These are phyloP conservation scores for Matsumyia berberina DNA, from an alignment of 2,888 invertebrate species.

Conservation along the genomic window DNA sequence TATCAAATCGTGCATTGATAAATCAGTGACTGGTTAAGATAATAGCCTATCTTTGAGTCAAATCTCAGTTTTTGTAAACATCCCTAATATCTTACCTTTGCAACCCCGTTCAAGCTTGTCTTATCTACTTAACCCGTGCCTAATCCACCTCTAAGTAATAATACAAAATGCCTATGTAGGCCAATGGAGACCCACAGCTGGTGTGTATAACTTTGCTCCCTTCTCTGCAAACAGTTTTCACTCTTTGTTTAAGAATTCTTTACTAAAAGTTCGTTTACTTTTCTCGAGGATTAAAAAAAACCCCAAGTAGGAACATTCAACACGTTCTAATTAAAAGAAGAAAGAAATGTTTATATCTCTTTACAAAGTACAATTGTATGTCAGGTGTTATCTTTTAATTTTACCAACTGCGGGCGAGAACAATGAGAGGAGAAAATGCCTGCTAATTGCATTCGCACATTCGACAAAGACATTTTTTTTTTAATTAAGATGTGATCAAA, in stretches of 20 bases:
- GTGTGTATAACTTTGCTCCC: too few relatives aligned
- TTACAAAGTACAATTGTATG: conserved; percentile 31
- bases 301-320: conserved; percentile 13
- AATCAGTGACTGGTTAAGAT: too few relatives aligned
- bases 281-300: background rate
- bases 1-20: too few relatives aligned
- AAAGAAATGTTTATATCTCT: conserved; percentile 16
- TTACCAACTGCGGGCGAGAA: conserved; percentile 34
- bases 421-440: conserved; percentile 31
- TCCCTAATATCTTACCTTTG: too few relatives aligned
- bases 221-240: too few relatives aligned
- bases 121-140: too few relatives aligned
- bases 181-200: too few relatives aligned
- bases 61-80: too few relatives aligned
- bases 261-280: background rate
- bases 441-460: conserved; percentile 57
- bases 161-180: too few relatives aligned
- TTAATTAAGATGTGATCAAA: conserved; percentile 60
- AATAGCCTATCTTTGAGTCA: too few relatives aligned
- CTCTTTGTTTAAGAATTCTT: background rate
- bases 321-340: conserved; percentile 33
- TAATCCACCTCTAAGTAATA: too few relatives aligned
- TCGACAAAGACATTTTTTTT: conserved; percentile 47
- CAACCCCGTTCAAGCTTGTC: too few relatives aligned
- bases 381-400: conserved; percentile 46